Conservation (phyloP, 2,888 invertebrate genomes). For the Caenorhabditis virilis region DNA sequence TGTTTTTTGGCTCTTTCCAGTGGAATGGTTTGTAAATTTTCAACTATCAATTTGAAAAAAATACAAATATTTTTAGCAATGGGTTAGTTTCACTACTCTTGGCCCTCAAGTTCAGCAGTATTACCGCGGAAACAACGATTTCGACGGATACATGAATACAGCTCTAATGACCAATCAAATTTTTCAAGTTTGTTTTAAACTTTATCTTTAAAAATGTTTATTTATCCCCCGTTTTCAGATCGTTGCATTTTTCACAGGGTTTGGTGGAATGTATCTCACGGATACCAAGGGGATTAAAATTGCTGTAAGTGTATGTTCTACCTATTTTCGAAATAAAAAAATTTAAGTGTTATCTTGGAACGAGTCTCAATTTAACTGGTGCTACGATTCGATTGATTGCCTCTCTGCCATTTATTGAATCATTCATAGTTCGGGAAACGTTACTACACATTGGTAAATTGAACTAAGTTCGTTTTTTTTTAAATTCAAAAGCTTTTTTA, state of each 20-base stretch:
- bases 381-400: conserved; percentile 37
- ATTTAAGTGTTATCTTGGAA: conserved; percentile 27
- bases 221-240: conserved; percentile 34
- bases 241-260: conserved; percentile 61
- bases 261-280: conserved; percentile 65
- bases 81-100: conserved; percentile 60
- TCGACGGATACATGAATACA: conserved; percentile 37
- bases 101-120: conserved; percentile 48
- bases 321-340: conserved; percentile 2
- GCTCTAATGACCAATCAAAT: conserved; percentile 57
- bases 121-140: conserved; percentile 30
- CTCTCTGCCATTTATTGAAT: conserved; percentile 29
- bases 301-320: conserved; percentile 54
- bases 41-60: too few species aligned
- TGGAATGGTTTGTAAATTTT: too few species aligned
- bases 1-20: conserved; percentile 63
- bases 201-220: background rate
- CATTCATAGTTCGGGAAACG: conserved; percentile 15
- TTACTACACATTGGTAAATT: conserved; percentile 41
- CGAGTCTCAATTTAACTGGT: conserved; percentile 34
- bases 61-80: conserved; percentile 48
- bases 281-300: conserved; percentile 65
- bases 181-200: conserved; percentile 42
- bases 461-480: too few species aligned
- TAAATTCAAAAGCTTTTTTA: too few species aligned